Evolutionary conservation across 1,140 invertebrate species (phyloP), one percentile per base, ranked within the genome.

Genomic region (Magallana ariakensis): DNA sequence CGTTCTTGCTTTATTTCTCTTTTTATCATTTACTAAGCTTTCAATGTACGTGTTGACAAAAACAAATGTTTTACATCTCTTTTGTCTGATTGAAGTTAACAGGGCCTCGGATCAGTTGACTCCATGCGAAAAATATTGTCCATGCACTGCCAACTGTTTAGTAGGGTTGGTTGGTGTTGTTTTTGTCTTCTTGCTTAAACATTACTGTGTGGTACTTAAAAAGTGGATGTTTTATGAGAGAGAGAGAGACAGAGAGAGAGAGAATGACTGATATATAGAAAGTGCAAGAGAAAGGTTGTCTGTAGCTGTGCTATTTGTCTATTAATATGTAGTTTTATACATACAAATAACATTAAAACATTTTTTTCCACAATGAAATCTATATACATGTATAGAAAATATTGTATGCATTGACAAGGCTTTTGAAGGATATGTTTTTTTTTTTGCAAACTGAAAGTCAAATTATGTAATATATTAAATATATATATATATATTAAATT

Each of bases 381-480:
- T 22, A 26, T 70, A 26, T 70, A 26, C 33, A 26, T 26, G 6
- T 60, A 70, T 22, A 70, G 22, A 26, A 19, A 70, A 19, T 26
- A 70, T 70, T 70, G 33, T 70, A 70, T 70, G 66, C 19, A 70
- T 70, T 70, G n/a, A 26, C 11, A 60, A n/a, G 19, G 58, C 58
- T n/a, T n/a, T 60, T 60, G 19, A n/a, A 60, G 1, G 19, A 70
- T 4, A 22, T 26, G 66, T 70, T 70, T 46, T n/a, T n/a, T n/a
- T n/a, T n/a, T 46, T 46, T 70, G 19, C 66, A 70, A 66, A 70
- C 66, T 46, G 33, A 46, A 5, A 70, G 19, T 70, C 19, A 19
- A 70, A 70, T 26, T 70, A 60, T 70, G 66, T 70, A 70, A 26
- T 70, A 70, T 70, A 70, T 70, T 19, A 22, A 22, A 70, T 70